Base-by-base conservation (phyloP, 2,888 invertebrate species). In the Zygothrica quintamaculata region DNA sequence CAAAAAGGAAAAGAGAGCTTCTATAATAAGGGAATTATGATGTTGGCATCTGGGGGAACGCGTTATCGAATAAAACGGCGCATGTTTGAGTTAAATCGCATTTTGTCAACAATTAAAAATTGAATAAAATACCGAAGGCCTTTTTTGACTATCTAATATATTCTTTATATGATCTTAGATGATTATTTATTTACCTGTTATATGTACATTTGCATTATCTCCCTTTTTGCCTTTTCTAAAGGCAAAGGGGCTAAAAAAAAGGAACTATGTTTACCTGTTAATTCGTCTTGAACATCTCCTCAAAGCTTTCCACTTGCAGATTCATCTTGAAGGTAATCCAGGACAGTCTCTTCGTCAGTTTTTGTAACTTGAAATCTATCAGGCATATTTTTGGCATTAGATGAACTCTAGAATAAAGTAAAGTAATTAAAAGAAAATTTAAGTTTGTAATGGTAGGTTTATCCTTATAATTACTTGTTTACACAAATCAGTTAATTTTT, bases 281-380 rank as follows among this genome's bases (percentile, higher is more conserved):
- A 59, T 12, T 89, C 88, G 47, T 88, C 84, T 9, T 78, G 77
- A 56, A 67, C 66, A 36, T 89, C 88, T 51, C 85, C 85, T 59
- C 89, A 70, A 31, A 89, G 84, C 47, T 89, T 90, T 18, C 89
- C 89, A 36, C 89, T 88, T 16, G 88, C 88, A 16, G 88, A 84
- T 71, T 90, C 90, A 71, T 89, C 90, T 47, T 88, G 66, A 13
- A 87, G 78, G 71, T 88, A 89, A 55, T 84, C 85, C 55, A 85
- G 76, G 25, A 72, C 81, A 55, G 86, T 84, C 57, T 88, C 89
- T 73, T 86, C 87, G 16, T 88, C 84, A 56, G 90, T 84, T 76
- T 89, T 90, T 70, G 90, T 89, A 39, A 89, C 90, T 84, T 89
- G 90, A 82, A 89, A 89, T 87, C 89, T 88, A 72, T 89, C 89